These are phyloP conservation scores for Carapus acus DNA, from an alignment of 2,797 vertebrate genomes.

Conservation along the genomic window DNA sequence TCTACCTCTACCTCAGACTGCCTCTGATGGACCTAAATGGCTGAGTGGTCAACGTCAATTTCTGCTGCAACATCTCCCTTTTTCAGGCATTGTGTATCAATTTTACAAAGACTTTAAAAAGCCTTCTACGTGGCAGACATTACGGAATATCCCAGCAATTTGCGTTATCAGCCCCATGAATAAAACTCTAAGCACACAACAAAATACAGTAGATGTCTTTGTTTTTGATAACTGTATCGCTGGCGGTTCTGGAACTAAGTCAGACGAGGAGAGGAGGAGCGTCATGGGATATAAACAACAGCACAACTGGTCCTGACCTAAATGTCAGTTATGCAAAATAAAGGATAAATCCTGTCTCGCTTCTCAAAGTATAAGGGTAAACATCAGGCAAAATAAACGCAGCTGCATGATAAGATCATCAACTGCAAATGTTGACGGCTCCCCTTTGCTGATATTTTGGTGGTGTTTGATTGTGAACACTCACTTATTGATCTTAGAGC, in stretches of 20 bases:
- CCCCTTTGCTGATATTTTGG: too few species aligned
- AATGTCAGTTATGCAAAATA: conserved; percentile 41
- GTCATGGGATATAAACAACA: conserved; percentile 17
- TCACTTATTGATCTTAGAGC: not conserved
- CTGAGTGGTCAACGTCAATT: too few species aligned
- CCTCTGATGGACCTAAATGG: too few species aligned
- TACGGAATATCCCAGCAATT: too few species aligned
- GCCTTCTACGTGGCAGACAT: too few species aligned
- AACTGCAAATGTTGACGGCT: conserved; percentile 10
- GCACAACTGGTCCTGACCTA: conserved; percentile 4
- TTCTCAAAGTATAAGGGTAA: conserved; percentile 28
- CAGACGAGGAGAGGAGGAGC: not conserved
- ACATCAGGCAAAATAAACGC: conserved; percentile 28
- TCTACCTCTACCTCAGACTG: too few species aligned
- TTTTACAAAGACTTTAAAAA: too few species aligned
- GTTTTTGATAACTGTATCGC: conserved; percentile 1
- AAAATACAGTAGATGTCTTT: conserved; percentile 26
- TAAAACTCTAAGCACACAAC: conserved; percentile 10
- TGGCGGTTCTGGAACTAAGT: conserved; percentile 1
- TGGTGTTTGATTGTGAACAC: too few species aligned
- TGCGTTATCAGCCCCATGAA: not conserved
- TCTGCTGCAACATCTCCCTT: too few species aligned
- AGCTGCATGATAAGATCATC: conserved; percentile 15
- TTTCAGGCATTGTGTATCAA: too few species aligned
- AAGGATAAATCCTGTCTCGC: not conserved